These are phyloP conservation scores for Uropsilus gracilis DNA, from an alignment of 2,113 vertebrate genomes.

Conservation along the genomic window DNA sequence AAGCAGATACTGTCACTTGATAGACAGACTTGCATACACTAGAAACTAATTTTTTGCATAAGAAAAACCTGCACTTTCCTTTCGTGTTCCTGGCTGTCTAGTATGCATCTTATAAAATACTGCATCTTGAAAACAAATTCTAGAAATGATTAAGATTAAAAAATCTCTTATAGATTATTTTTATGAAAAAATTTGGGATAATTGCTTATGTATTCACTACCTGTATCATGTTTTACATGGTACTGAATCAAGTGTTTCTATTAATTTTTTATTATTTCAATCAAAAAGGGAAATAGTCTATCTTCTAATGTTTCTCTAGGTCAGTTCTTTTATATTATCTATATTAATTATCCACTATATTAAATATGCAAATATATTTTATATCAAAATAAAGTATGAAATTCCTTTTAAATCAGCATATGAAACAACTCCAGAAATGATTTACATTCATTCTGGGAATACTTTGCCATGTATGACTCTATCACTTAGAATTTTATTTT, in stretches of 20 bases:
- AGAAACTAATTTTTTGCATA: background rate
- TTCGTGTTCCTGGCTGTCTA: background rate
- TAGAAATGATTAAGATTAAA: background rate
- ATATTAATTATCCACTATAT: background rate
- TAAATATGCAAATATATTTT: background rate
- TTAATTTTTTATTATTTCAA: background rate
- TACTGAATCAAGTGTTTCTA: background rate
- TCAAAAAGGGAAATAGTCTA: background rate
- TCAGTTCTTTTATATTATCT: background rate
- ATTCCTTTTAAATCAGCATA: background rate
- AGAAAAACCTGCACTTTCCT: background rate
- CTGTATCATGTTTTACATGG: background rate
- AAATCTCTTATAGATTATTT: background rate
- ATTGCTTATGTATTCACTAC: too few relatives aligned
- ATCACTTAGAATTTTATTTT: background rate
- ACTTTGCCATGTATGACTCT: background rate
- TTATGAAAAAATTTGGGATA: background rate
- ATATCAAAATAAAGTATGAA: conserved; percentile 9
- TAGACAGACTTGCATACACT: background rate
- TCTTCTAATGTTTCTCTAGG: background rate
- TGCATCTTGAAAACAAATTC: background rate
- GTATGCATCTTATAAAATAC: background rate
- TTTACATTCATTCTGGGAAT: background rate
- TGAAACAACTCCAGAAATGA: background rate
- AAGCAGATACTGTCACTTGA: background rate